Conservation (phyloP, 2,888 invertebrate genomes). For the Lasioglossum malachurum region DNA sequence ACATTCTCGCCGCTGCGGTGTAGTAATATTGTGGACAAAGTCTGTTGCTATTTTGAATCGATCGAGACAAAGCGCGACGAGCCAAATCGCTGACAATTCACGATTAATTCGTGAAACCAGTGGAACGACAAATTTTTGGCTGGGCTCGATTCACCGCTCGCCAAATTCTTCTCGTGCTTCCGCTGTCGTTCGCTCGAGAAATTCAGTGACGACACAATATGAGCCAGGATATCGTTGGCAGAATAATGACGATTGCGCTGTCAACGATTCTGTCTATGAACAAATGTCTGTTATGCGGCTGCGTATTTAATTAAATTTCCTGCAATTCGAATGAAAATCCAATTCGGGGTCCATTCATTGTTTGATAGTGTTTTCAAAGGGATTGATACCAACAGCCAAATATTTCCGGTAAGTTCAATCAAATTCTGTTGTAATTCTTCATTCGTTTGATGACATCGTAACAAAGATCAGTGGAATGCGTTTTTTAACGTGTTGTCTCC, state of each 20-base stretch:
- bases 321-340: slow-evolving; percentile 23
- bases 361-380: not conserved
- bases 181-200: slow-evolving; percentile 34
- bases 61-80: not conserved
- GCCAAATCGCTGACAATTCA: slow-evolving; percentile 42
- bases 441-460: not conserved
- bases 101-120: slow-evolving; percentile 48
- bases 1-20: not conserved
- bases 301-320: slow-evolving; percentile 17
- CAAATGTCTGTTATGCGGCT: slow-evolving; percentile 39
- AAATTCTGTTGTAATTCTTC: not conserved
- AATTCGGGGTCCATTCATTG: not conserved
- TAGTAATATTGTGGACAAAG: not conserved
- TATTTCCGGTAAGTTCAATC: not conserved
- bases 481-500: not conserved
- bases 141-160: slow-evolving; percentile 33
- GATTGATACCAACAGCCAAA: not conserved
- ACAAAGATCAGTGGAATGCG: no score
- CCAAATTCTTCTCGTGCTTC: slow-evolving; percentile 52
- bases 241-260: slow-evolving; percentile 44
- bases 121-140: slow-evolving; percentile 48
- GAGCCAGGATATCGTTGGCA: slow-evolving; percentile 32
- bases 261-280: slow-evolving; percentile 43
- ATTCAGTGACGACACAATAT: slow-evolving; percentile 33
- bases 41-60: not conserved